Evolutionary conservation across 2,113 vertebrate species (phyloP).

Genomic region (Rhombomys opimus): DNA sequence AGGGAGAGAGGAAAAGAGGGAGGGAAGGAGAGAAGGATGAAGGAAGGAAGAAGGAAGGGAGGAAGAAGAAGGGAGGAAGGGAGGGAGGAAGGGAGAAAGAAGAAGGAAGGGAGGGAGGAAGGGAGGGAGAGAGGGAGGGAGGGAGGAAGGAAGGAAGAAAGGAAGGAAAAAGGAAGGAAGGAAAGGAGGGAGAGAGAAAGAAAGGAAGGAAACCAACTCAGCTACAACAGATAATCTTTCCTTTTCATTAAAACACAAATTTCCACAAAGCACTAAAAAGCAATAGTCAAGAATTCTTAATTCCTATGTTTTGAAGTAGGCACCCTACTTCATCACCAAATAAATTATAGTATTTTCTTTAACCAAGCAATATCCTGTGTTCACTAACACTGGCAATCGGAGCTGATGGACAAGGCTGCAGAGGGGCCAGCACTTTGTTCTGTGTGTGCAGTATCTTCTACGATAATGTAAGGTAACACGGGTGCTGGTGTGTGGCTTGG

Average conservation of each 20-base stretch:
- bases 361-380: neutral
- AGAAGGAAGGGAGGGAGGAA: neutral
- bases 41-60: neutral
- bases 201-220: neutral
- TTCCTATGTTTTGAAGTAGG: neutral
- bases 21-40: neutral
- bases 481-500: neutral
- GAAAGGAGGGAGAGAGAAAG: accelerated
- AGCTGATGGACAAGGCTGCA: neutral
- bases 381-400: neutral
- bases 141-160: accelerated
- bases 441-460: neutral
- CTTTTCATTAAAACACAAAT: neutral
- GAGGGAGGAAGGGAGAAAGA: too few species aligned
- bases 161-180: neutral
- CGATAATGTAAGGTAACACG: neutral
- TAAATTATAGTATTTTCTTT: neutral
- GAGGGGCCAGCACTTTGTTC: neutral
- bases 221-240: neutral
- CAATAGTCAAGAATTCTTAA: neutral
- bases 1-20: neutral
- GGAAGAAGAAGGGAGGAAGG: too few species aligned
- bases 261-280: neutral
- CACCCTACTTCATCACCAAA: neutral
- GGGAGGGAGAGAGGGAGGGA: too few species aligned